Base-by-base conservation (phyloP, 1,140 invertebrate species). In the Heliconius eleuchia region DNA sequence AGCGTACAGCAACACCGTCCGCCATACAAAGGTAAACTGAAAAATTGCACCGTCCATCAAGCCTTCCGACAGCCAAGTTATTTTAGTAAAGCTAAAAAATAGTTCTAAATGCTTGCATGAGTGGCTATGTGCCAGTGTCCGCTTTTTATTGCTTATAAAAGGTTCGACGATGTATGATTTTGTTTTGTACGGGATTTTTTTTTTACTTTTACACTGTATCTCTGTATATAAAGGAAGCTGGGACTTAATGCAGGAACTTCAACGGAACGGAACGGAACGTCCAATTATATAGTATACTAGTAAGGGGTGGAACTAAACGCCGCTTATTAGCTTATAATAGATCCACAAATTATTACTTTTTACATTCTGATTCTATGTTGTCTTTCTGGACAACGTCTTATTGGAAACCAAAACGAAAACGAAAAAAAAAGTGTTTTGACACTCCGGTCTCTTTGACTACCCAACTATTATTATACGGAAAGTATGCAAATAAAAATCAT, bases 41-140 rank as follows among this genome's bases (percentile, higher is more conserved):
- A 76, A 76, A 76, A 76, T 76, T 66, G 74, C 74, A 27, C 57
- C 57, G 55, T 76, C 57, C 34, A 76, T 76, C 74, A 66, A 37
- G 74, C 16, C n/a, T 55, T 37, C 18, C 57, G 74, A 76, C 74
- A 66, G 74, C 13, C 50, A 76, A 76, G 74, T 76, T 76, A 76
- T 76, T 76, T 76, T 76, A 70, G 42, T 60, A 23, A 70, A 6
- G 11, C 13, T 66, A 76, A 76, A 76, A 76, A 76, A 66, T 66
- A 30, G 23, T 66, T 66, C 60, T 27, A 66, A 27, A 66, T 66
- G 23, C 30, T 34, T 34, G 30, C 27, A 66, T 30, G 27, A 66
- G 60, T 66, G 60, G 60, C 27, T 66, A 66, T 23, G 27, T 66
- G 60, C 60, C 60, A 66, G 60, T 57, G 19, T 57, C 23, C 1